These are phyloP conservation scores for Drosophila ananassae DNA, from an alignment of 1,140 invertebrate genomes.

Conservation along the genomic window DNA sequence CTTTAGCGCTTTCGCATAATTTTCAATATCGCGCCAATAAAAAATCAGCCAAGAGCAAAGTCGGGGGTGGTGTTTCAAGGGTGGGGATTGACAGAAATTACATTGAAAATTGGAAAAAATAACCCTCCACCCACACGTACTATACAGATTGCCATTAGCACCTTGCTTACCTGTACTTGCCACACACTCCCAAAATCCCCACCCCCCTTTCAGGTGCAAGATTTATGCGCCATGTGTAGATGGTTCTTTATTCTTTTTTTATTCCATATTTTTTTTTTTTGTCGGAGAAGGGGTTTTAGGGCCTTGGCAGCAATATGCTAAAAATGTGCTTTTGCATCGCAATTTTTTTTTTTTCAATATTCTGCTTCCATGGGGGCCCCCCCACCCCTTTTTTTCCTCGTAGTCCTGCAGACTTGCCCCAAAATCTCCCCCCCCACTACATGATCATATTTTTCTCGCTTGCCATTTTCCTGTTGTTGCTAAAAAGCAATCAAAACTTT, in stretches of 20 bases:
- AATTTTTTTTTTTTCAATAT: slow-evolving; percentile 30
- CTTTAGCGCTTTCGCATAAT: slow-evolving; percentile 74
- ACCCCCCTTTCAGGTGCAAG: slow-evolving; percentile 40
- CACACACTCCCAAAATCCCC: slow-evolving; percentile 7
- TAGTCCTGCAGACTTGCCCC: too few species aligned
- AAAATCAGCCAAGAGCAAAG: slow-evolving; percentile 34
- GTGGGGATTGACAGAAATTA: slow-evolving; percentile 56
- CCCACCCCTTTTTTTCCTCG: neutral
- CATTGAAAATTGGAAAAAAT: slow-evolving; percentile 76
- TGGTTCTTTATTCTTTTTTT: slow-evolving; percentile 17
- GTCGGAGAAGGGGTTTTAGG: neutral
- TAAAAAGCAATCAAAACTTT: slow-evolving; percentile 67
- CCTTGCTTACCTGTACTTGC: slow-evolving; percentile 44
- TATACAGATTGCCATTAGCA: slow-evolving; percentile 68
- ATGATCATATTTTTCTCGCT: slow-evolving; percentile 48
- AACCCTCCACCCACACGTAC: slow-evolving; percentile 41
- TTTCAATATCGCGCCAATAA: slow-evolving; percentile 79
- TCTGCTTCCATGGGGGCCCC: neutral
- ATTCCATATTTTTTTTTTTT: neutral
- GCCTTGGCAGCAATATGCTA: slow-evolving; percentile 51
- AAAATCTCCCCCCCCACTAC: neutral
- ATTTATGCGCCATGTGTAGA: slow-evolving; percentile 73
- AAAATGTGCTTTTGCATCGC: slow-evolving; percentile 47
- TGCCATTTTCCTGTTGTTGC: slow-evolving; percentile 41
- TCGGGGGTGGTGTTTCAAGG: neutral